phyloP scores from a whole-genome alignment of 2,888 invertebrate genomes.

The Nemoura dubitans region DNA sequence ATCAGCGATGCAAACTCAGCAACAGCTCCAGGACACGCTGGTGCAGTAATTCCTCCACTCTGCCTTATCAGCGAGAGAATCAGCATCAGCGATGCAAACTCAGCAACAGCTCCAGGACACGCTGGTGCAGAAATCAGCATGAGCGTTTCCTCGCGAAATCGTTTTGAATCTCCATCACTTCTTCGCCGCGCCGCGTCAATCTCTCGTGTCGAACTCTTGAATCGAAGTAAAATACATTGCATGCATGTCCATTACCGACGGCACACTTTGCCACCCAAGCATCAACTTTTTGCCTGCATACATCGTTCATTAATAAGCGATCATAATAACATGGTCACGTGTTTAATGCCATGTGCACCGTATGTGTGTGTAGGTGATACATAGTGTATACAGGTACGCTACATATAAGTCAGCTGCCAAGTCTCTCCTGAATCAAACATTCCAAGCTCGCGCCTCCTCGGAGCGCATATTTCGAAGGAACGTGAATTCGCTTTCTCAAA shows the following conservation, averaged over 20 bases:
- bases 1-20: too few species aligned
- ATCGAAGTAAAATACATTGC: neutral
- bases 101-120: too few species aligned
- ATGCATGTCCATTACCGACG: slow-evolving; percentile 26
- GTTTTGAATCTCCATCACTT: neutral
- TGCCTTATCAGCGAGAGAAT: neutral
- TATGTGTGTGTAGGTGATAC: neutral
- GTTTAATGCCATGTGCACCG: neutral
- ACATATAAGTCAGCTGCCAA: too few species aligned
- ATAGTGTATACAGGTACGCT: too few species aligned
- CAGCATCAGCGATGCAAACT: too few species aligned
- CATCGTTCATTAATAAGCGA: neutral
- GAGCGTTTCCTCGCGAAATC: neutral
- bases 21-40: too few species aligned
- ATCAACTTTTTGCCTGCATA: slow-evolving; percentile 13
- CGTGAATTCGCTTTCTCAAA: slow-evolving; percentile 41
- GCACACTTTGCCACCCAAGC: slow-evolving; percentile 35
- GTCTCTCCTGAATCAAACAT: neutral
- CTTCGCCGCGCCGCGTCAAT: neutral
- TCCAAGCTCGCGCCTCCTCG: neutral
- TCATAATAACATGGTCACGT: neutral
- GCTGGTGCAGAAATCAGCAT: neutral
- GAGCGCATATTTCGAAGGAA: neutral
- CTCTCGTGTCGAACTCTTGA: neutral
- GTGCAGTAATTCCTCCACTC: neutral